Percentiles rank a stretch among this genome's conserved stretches.
phyloP scores from a whole-genome alignment of 35 echinoderm and acorn worm species.

The Heliocidaris erythrogramma region DNA sequence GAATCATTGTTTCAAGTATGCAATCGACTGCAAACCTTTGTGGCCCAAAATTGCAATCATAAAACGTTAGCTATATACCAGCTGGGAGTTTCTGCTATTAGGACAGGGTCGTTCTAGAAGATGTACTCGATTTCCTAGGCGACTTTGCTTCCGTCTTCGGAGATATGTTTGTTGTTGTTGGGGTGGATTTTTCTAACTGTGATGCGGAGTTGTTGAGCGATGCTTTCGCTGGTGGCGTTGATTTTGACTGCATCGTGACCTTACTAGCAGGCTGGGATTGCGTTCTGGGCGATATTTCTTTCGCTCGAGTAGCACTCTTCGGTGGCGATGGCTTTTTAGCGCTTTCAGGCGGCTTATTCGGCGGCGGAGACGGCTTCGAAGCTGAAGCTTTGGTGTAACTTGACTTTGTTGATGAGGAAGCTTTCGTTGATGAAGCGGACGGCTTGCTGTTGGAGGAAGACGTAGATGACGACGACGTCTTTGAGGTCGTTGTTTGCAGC shows the following conservation, averaged over 20 bases:
- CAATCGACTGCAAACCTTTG: too few relatives aligned
- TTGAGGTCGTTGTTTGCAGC: background rate
- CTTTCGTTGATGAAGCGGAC: background rate
- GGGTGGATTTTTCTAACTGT: background rate
- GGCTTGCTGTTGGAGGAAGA: background rate
- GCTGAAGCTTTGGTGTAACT: background rate
- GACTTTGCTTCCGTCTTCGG: background rate
- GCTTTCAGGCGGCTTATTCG: background rate
- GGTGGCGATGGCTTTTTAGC: conserved; percentile 7
- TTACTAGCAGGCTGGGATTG: background rate
- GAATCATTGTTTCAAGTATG: too few relatives aligned
- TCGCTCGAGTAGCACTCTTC: background rate
- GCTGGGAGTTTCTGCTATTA: background rate
- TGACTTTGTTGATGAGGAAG: background rate
- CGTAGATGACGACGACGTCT: background rate
- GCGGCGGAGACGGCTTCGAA: background rate
- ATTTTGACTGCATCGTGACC: background rate
- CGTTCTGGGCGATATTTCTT: background rate
- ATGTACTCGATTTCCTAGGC: background rate
- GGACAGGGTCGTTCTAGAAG: background rate
- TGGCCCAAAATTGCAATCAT: too few relatives aligned
- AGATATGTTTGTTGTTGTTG: background rate
- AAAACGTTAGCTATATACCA: too few relatives aligned
- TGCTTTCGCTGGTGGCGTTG: background rate
- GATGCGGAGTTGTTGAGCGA: background rate